Percentiles rank a stretch among this genome's conserved stretches.
phyloP scores from a whole-genome alignment of 2,888 invertebrate genomes.

The Liodrosophila aerea region DNA sequence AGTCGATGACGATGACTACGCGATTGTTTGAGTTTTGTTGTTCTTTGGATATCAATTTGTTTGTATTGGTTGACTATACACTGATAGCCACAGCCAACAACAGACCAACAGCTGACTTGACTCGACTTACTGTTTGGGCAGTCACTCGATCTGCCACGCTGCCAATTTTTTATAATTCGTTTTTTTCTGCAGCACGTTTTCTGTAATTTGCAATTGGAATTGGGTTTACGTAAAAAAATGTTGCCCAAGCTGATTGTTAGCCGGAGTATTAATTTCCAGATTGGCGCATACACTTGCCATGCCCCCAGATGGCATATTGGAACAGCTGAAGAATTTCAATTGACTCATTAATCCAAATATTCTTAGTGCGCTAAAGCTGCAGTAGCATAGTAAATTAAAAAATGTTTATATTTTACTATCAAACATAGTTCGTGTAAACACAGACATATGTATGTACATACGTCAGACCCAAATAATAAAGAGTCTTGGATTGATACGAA shows the following conservation, averaged over 20 bases:
- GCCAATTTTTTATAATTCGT: slow-evolving; percentile 4
- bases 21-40: slow-evolving; percentile 6
- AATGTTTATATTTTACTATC: too few relatives aligned
- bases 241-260: slow-evolving; percentile 13
- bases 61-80: slow-evolving; percentile 17
- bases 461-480: too few relatives aligned
- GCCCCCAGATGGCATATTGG: slow-evolving; percentile 3
- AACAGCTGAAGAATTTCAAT: slow-evolving; percentile 26
- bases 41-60: not conserved
- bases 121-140: too few relatives aligned
- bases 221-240: slow-evolving; percentile 1
- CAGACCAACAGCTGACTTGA: slow-evolving; percentile 39
- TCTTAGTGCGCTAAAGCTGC: not conserved
- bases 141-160: slow-evolving; percentile 15
- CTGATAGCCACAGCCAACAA: slow-evolving; percentile 3
- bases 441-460: too few relatives aligned
- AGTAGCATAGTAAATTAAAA: too few relatives aligned
- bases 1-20: slow-evolving; percentile 32
- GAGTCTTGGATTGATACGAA: too few relatives aligned
- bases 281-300: slow-evolving; percentile 3
- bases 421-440: too few relatives aligned
- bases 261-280: slow-evolving; percentile 8
- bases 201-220: slow-evolving; percentile 20
- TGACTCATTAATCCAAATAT: slow-evolving; percentile 10
- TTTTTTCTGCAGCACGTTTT: not conserved